Evolutionary conservation across 2,113 vertebrate species (phyloP).

Genomic region (Choloepus hoffmanni): DNA sequence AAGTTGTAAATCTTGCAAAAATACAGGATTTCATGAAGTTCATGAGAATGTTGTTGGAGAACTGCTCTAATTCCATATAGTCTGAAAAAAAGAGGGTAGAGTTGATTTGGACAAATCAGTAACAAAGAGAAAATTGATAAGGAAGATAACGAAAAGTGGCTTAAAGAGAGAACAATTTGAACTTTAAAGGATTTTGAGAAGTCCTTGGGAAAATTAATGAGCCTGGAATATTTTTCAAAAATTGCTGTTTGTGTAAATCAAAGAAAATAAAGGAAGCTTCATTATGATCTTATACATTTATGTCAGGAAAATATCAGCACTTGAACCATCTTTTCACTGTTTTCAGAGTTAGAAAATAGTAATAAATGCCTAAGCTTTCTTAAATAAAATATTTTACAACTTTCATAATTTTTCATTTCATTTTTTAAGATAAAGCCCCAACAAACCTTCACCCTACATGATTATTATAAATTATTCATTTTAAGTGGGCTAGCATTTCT

Average conservation of each 20-base stretch:
- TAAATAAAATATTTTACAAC: neutral
- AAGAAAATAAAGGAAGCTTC: neutral
- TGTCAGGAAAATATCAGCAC: neutral
- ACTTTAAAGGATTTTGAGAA: neutral
- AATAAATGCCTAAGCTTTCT: neutral
- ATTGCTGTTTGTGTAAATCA: neutral
- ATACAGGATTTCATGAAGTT: neutral
- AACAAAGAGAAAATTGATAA: neutral
- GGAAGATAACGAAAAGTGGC: neutral
- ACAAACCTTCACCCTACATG: neutral
- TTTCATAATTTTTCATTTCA: neutral
- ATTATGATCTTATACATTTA: neutral
- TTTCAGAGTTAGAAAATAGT: neutral
- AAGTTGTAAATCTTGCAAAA: neutral
- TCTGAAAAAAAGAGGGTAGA: neutral
- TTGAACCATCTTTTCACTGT: neutral
- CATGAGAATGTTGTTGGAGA: neutral
- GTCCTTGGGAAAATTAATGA: neutral
- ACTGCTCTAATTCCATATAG: neutral
- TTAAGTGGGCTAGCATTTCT: neutral
- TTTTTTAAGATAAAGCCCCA: neutral
- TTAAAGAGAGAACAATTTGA: neutral
- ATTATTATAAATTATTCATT: neutral
- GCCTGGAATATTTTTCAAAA: neutral
- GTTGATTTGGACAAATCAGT: neutral